Conservation (phyloP, 2,797 vertebrate genomes). For the Adelosebastes latens region DNA sequence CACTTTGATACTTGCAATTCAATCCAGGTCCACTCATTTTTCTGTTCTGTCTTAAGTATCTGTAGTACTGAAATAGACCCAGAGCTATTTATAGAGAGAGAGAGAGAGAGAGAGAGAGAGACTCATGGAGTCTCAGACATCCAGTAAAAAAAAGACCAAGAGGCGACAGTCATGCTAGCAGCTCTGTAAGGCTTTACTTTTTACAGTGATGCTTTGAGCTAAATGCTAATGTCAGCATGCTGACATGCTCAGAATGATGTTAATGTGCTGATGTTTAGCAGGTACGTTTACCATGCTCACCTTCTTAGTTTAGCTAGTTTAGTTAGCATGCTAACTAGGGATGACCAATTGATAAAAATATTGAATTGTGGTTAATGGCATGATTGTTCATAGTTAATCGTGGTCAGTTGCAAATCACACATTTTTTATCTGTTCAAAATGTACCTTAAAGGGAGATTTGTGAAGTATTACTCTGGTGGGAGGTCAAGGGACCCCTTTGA, state of each 20-base stretch:
- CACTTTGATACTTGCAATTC: constrained; percentile 47
- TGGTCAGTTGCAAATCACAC: background rate
- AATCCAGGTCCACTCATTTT: constrained; percentile 41
- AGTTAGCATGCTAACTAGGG: background rate
- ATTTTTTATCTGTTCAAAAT: background rate
- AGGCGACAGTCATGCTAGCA: background rate
- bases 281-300: background rate
- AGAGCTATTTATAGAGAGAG: constrained; percentile 51
- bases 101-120: background rate
- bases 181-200: background rate
- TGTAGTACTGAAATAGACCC: constrained; percentile 52
- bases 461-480: background rate
- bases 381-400: background rate
- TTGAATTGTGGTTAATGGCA: fast-evolving
- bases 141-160: background rate
- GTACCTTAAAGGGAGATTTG: background rate
- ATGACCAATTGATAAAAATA: background rate
- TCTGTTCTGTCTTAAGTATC: constrained; percentile 55
- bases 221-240: background rate
- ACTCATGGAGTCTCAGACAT: background rate
- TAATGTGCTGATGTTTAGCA: background rate
- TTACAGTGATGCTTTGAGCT: background rate
- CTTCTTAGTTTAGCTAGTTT: background rate
- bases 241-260: background rate
- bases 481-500: background rate